A percentile compares a stretch with the other conserved stretches of the same genome.
phyloP scores from a whole-genome alignment of 2,888 invertebrate species.

The Idaea biselata region DNA sequence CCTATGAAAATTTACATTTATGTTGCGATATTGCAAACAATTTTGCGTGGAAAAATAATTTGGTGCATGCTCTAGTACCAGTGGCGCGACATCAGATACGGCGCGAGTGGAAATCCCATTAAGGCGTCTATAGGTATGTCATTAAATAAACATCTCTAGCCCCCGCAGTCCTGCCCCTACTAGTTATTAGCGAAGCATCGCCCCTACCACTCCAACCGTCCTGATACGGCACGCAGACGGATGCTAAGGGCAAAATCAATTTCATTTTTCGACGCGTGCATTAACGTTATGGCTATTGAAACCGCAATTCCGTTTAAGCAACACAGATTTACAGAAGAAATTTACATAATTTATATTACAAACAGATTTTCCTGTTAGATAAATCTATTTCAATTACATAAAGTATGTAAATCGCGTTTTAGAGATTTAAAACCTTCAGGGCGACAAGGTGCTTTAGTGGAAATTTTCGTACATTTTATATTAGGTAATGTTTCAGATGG shows the following conservation, averaged over 20 bases:
- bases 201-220: constrained; percentile 70
- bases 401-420: neutral
- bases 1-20: neutral
- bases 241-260: constrained; percentile 72
- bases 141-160: constrained; percentile 77
- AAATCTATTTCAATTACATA: constrained; percentile 5
- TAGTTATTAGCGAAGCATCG: constrained; percentile 74
- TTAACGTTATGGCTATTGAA: constrained; percentile 66
- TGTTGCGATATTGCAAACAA: constrained; percentile 10
- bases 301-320: constrained; percentile 41
- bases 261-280: constrained; percentile 79
- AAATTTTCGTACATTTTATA: neutral
- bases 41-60: constrained; percentile 44
- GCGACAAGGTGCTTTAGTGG: neutral
- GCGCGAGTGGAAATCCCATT: constrained; percentile 59
- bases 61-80: constrained; percentile 25
- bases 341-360: constrained; percentile 27
- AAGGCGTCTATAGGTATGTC: constrained; percentile 72
- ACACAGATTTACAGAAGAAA: constrained; percentile 24
- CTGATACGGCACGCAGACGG: constrained; percentile 77
- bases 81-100: constrained; percentile 30
- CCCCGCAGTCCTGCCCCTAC: constrained; percentile 45
- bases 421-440: neutral
- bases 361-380: constrained; percentile 19
- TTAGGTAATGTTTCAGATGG: neutral